Evolutionary conservation across 2,888 invertebrate genomes (phyloP).

Genomic region (Dyspetes luteomarginatus): DNA sequence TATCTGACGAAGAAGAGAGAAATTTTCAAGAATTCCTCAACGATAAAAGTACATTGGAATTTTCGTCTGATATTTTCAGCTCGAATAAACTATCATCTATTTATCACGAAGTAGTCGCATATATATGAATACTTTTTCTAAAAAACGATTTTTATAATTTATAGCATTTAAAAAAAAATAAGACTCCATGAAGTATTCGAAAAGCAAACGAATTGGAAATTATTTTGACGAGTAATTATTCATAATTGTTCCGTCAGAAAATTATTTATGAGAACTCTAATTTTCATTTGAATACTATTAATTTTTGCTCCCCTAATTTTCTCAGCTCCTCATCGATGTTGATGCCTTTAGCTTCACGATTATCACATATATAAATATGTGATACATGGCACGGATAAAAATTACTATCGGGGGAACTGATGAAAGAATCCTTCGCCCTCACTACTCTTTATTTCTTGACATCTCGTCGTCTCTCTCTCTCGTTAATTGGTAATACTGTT

Average conservation of each 20-base stretch:
- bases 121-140: neutral
- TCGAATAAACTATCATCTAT: neutral
- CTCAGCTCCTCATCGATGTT: conserved; percentile 66
- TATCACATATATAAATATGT: conserved; percentile 76
- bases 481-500: conserved; percentile 64
- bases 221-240: no score
- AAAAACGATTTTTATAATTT: neutral
- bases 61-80: conserved; percentile 6
- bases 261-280: no score
- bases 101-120: neutral
- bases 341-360: conserved; percentile 73
- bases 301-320: neutral
- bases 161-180: no score
- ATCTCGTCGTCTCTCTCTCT: conserved; percentile 25
- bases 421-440: conserved; percentile 33
- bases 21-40: conserved; percentile 21
- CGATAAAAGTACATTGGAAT: neutral
- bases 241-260: no score
- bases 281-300: no score
- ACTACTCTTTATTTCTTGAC: neutral
- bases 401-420: conserved; percentile 24
- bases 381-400: conserved; percentile 5
- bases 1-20: neutral
- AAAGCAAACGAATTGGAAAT: no score
- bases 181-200: no score